Evolutionary conservation across 30 jellyfish, hydroid and myxozoan species (phyloP), one percentile per base, ranked within the genome.

Genomic region (Catostylus mosaicus): DNA sequence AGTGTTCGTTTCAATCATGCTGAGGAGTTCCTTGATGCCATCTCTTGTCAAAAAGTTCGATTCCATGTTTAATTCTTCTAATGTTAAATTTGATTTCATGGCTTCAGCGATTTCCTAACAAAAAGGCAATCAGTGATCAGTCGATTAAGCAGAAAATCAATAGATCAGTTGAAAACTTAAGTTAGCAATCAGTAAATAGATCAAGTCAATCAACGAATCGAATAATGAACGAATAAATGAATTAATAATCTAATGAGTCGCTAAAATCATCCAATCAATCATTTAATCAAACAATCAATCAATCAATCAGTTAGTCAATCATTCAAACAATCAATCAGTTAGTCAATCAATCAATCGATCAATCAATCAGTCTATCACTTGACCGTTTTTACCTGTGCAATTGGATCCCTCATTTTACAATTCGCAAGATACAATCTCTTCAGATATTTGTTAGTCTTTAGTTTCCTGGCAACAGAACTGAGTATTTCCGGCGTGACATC

Each of bases 41-140:
- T 92, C 98, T 32, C 78, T 52, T 54, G 96, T 92, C 81, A 92
- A 71, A 65, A 75, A 78, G 75, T 92, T 92, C 31, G 98, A 92
- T 75, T 92, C 98, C 88, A 92, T 20, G 74, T 92, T 92, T 43
- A 92, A 40, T 24, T 88, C 75, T 68, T 92, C 95, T 31, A 92
- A 38, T 31, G 95, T 86, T 47, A 78, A 67, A 57, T 92, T 92
- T 1, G 60, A 59, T 35, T 40, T 86, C 80, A 92, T 54, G 3
- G 97, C 89, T 35, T 81, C 92, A 0, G 96, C 89, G 26, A 92
- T 67, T 66, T 72, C 88, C 98, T 91, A 24, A 52, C 22, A 52
- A 52, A 3, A 8, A 43, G 12, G 8, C 56, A 43, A 43, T 43
- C 56, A 43, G 16, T 43, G 56, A 43, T 43, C 56, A 43, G 16